Percentiles rank a stretch among this genome's conserved stretches.
Conservation (phyloP, 1,140 invertebrate species). For the Lordiphosa mommai region DNA sequence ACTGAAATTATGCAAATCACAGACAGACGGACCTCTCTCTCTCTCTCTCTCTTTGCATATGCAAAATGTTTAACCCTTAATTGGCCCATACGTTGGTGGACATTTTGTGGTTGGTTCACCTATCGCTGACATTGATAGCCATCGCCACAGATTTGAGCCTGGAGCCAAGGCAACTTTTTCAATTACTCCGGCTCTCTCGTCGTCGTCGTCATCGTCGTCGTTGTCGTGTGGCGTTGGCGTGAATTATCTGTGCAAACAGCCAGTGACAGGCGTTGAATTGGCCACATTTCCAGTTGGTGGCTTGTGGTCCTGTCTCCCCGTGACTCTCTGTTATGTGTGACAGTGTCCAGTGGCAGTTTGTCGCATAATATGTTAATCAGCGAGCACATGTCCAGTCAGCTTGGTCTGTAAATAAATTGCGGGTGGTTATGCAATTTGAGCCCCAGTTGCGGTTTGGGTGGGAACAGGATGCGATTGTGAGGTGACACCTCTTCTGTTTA, state of each 20-base stretch:
- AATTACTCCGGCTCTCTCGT: constrained; percentile 45
- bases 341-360: constrained; percentile 67
- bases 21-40: constrained; percentile 9
- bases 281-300: constrained; percentile 37
- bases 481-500: too few relatives aligned
- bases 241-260: constrained; percentile 73
- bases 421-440: constrained; percentile 33
- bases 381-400: constrained; percentile 52
- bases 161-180: constrained; percentile 56
- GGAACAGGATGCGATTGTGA: not conserved
- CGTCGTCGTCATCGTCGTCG: not conserved
- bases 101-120: constrained; percentile 57
- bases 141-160: constrained; percentile 38
- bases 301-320: constrained; percentile 4
- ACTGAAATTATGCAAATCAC: constrained; percentile 74
- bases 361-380: constrained; percentile 76
- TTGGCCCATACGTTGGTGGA: constrained; percentile 55
- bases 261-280: constrained; percentile 74
- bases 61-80: constrained; percentile 76
- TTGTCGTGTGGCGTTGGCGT: constrained; percentile 56
- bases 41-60: constrained; percentile 40
- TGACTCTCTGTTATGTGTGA: constrained; percentile 9
- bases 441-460: constrained; percentile 23
- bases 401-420: constrained; percentile 39
- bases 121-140: constrained; percentile 69